Base-by-base conservation (phyloP, 2,113 vertebrate genomes). In the Sphyrna mokarran region DNA sequence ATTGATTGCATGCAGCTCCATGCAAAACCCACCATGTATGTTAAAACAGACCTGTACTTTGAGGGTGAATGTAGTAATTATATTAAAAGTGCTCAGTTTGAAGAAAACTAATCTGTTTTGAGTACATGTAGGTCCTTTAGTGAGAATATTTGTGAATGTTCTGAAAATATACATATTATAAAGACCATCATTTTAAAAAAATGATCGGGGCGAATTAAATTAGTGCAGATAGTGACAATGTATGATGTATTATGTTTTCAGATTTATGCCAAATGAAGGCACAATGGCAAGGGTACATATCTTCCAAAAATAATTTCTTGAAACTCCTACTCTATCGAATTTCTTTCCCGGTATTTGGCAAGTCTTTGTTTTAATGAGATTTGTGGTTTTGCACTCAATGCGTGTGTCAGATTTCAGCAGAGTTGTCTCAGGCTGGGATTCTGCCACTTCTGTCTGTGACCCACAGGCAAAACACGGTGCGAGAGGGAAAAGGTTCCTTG, bases 11-110 rank as follows among this genome's bases (percentile, higher is more conserved):
- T 20, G 5, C 29, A 66, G 37, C 33, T 18, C n/a, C 58, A 91
- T 91, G 29, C 33, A n/a, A 16, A 33, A 91, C 37, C 29, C 6
- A 66, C 58, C 6, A 37, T 91, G 20, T 29, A 29, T 89, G 48
- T 87, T 23, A 40, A 66, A 68, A 93, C 69, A 94, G 63, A 40
- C 13, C 91, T 18, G n/a, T 23, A 43, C 8, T 68, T 69, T 43
- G 18, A 95, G 93, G 69, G 72, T 95, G 48, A 48, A 72, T 72
- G 37, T 72, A 2, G 69, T 95, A 95, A 95, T 95, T 95, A 48
- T 3, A 48, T 95, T 95, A 54, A 23, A 29, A 54, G 6, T 33
- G 10, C 37, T 76, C 26, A 54, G 33, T 54, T 48, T 76, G 69
- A 95, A 33, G 23, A 33, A 54, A 61, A 54, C 26, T 9, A 90